A percentile compares a stretch with the other conserved stretches of the same genome.
Conservation (phyloP, 2,797 vertebrate species). For the Notolepis coatsorum region DNA sequence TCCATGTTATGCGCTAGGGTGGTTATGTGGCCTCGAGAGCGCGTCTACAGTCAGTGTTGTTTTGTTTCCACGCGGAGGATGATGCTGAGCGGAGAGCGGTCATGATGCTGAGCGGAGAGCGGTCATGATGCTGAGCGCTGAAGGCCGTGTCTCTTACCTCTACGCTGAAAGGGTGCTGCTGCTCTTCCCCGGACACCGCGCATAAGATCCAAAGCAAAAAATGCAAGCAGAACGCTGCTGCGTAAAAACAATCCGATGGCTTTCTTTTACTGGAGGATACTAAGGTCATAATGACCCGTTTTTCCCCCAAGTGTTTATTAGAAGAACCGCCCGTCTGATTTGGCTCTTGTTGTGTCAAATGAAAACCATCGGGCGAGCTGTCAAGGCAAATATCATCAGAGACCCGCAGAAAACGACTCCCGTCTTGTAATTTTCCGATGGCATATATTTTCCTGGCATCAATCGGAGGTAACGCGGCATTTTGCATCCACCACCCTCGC, state of each 20-base stretch:
- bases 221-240: conserved; percentile 90
- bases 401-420: conserved; percentile 13
- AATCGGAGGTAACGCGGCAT: conserved; percentile 62
- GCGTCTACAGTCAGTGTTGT: background rate
- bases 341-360: conserved; percentile 69
- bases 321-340: conserved; percentile 75
- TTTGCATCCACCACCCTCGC: conserved; percentile 65
- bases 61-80: conserved; percentile 35
- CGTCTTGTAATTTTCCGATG: conserved; percentile 51
- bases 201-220: conserved; percentile 91
- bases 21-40: conserved; percentile 28
- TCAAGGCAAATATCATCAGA: conserved; percentile 59
- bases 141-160: conserved; percentile 91
- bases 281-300: conserved; percentile 92
- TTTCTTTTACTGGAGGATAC: conserved; percentile 86
- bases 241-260: conserved; percentile 88
- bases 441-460: conserved; percentile 55
- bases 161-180: conserved; percentile 93
- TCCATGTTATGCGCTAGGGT: conserved; percentile 49
- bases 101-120: conserved; percentile 23
- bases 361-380: conserved; percentile 69
- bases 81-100: conserved; percentile 55
- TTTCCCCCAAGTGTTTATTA: conserved; percentile 71
- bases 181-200: conserved; percentile 90
- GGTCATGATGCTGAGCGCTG: conserved; percentile 53